phyloP scores from a whole-genome alignment of 2,888 invertebrate genomes.

The Leptopilina myrica region DNA sequence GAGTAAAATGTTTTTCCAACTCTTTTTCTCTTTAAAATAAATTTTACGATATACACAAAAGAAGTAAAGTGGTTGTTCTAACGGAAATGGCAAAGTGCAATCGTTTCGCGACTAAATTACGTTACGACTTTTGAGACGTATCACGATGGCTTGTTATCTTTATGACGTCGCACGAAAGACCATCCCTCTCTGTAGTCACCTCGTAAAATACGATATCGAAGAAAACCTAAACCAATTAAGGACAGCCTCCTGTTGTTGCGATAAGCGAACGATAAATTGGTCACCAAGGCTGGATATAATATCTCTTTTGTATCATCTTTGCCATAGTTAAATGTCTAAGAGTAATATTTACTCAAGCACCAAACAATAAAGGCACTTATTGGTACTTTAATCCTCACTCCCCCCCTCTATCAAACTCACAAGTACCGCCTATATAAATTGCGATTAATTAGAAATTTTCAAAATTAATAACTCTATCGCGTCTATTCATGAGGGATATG shows the following conservation, averaged over 20 bases:
- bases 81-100: constrained; percentile 27
- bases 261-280: constrained; percentile 49
- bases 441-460: neutral
- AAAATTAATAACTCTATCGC: neutral
- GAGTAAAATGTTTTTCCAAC: neutral
- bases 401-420: neutral
- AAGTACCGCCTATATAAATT: neutral
- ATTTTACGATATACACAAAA: constrained; percentile 18
- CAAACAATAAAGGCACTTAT: constrained; percentile 32
- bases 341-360: constrained; percentile 17
- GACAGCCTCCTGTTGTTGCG: constrained; percentile 21
- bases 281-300: constrained; percentile 41
- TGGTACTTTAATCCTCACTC: neutral
- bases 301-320: constrained; percentile 60
- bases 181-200: constrained; percentile 43
- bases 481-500: too few species aligned
- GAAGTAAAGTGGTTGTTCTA: neutral
- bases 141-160: constrained; percentile 55
- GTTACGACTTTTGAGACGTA: constrained; percentile 47
- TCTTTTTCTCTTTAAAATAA: constrained; percentile 14
- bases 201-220: constrained; percentile 56
- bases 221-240: constrained; percentile 51
- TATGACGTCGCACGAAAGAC: constrained; percentile 41
- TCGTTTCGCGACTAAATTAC: constrained; percentile 37
- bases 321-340: constrained; percentile 43